Conservation (phyloP, 1,140 invertebrate species). For the Caerostris darwini region DNA sequence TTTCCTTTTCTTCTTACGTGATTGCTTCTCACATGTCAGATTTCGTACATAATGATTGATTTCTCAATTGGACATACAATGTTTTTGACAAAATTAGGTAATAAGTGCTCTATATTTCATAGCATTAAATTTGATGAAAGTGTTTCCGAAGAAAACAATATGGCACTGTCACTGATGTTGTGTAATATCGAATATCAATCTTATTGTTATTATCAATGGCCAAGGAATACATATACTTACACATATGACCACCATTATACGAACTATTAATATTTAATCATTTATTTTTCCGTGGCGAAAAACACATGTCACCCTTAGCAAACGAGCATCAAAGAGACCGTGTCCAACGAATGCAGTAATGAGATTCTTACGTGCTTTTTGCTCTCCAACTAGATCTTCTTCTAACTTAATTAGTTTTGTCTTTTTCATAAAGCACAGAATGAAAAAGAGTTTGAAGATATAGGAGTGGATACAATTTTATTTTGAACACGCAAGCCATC, state of each 20-base stretch:
- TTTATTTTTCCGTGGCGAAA: neutral
- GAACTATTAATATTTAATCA: constrained; percentile 54
- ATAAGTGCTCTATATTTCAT: no score
- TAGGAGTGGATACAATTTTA: neutral
- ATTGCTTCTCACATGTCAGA: no score
- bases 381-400: constrained; percentile 32
- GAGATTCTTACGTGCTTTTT: constrained; percentile 52
- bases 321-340: constrained; percentile 27
- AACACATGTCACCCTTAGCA: constrained; percentile 8
- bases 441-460: neutral
- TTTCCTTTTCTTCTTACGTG: no score
- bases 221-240: neutral
- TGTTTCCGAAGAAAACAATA: no score
- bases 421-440: neutral
- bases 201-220: neutral
- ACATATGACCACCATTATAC: no score
- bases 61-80: no score
- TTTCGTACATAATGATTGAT: no score
- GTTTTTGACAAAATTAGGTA: no score
- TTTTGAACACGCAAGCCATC: constrained; percentile 8
- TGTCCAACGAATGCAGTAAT: constrained; percentile 29
- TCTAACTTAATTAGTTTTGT: constrained; percentile 48
- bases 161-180: no score
- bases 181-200: neutral
- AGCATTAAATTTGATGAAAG: no score